Conservation (phyloP, 2,888 invertebrate species). For the Chrysolina haemoptera region DNA sequence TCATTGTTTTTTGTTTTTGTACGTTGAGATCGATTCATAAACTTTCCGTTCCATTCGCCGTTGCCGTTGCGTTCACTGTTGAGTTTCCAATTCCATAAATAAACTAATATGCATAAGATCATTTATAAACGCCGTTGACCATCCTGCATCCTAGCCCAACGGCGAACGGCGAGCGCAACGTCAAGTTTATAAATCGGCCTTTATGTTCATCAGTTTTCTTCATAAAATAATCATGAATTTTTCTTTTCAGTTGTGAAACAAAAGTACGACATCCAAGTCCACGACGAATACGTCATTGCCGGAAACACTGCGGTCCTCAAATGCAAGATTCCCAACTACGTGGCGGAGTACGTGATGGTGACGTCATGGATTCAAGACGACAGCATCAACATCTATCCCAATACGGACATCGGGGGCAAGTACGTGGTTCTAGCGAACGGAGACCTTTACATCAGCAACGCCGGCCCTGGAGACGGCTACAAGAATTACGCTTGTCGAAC, state of each 20-base stretch:
- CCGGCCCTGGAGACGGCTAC: slow-evolving; percentile 84
- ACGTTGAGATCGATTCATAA: no score
- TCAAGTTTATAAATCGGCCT: no score
- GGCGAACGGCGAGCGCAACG: no score
- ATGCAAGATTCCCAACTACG: slow-evolving; percentile 91
- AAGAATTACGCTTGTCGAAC: slow-evolving; percentile 87
- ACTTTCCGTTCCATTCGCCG: no score
- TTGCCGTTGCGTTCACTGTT: no score
- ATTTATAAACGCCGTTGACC: no score
- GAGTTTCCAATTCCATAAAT: no score
- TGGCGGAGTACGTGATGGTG: slow-evolving; percentile 88
- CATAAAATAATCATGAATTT: not conserved
- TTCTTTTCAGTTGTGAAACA: slow-evolving; percentile 81
- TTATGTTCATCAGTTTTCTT: not conserved
- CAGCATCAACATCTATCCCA: slow-evolving; percentile 84
- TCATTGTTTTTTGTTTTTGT: no score
- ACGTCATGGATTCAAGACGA: slow-evolving; percentile 93
- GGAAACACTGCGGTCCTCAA: slow-evolving; percentile 92
- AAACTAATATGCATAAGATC: no score
- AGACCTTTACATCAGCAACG: slow-evolving; percentile 87
- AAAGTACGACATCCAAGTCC: slow-evolving; percentile 91
- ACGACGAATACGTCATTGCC: slow-evolving; percentile 92
- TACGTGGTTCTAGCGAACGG: slow-evolving; percentile 86
- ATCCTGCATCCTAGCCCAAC: no score
- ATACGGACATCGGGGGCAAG: slow-evolving; percentile 81